Base-by-base conservation (phyloP, 2,113 vertebrate genomes). In the Microcebus ravelobensis region DNA sequence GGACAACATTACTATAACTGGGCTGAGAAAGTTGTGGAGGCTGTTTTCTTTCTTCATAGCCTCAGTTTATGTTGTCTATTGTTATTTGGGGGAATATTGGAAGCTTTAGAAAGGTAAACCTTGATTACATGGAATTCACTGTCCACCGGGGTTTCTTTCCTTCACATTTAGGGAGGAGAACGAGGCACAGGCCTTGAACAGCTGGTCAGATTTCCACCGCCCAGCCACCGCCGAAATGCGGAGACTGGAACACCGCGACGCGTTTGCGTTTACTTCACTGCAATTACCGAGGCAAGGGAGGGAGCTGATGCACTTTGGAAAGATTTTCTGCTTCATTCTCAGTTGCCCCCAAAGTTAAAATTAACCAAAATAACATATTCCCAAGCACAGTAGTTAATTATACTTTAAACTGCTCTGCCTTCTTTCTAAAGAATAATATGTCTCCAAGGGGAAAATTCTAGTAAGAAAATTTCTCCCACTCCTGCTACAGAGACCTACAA, bases 301-400 rank as follows among this genome's bases (percentile, higher is more conserved):
- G 8, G 14, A 79, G 48, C 17, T 57, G 36, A 57, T 57, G 8
- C 50, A 52, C 27, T 57, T 34, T 42, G 34, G 50, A 77, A 50
- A 95, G 34, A 36, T 65, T 57, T 79, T 85, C 65, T 91, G 39
- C 71, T 92, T 68, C 61, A 86, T 94, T 83, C 68, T 87, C 63
- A 77, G 42, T 84, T 96, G 34, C 36, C 39, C 20, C 68, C 67
- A 68, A 82, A n/a, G 71, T 83, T 89, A 91, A 77, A 96, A 68
- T 89, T 90, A 89, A 77, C n/a, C 74, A 63, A 29, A 82, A 81
- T 21, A 91, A 77, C 18, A n/a, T 39, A 67, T 87, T 76, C 55
- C 50, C 25, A 57, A 87, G 50, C 39, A 91, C 2, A 84, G 17
- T 39, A 39, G 39, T n/a, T 39, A 85, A 80, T 87, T 63, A 73